Evolutionary conservation across 2,797 vertebrate species (phyloP).

Genomic region (Poecile montanus): DNA sequence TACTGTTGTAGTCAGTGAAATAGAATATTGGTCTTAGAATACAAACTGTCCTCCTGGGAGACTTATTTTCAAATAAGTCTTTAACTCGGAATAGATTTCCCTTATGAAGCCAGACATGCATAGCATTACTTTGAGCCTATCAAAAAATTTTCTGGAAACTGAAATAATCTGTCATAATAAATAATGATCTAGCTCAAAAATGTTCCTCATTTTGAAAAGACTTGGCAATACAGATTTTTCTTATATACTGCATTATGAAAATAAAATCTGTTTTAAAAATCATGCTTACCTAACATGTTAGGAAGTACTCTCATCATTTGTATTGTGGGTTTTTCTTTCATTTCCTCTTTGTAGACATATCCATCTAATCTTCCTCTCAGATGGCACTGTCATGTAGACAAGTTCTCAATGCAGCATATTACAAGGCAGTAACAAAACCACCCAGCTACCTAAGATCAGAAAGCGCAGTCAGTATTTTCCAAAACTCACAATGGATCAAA

Average conservation of each 20-base stretch:
- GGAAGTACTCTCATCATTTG: not conserved
- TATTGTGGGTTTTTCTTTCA: not conserved
- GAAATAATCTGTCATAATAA: slow-evolving; percentile 1
- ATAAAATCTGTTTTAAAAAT: not conserved
- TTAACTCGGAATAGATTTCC: not conserved
- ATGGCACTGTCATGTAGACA: not conserved
- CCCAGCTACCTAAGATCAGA: not conserved
- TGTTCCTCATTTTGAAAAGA: not conserved
- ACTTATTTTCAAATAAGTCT: slow-evolving; percentile 5
- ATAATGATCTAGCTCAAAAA: not conserved
- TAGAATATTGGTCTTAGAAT: slow-evolving; percentile 18
- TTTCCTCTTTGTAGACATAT: not conserved
- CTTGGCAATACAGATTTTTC: not conserved
- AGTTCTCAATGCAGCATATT: not conserved
- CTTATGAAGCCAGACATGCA: not conserved
- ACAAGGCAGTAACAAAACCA: not conserved
- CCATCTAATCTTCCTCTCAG: not conserved
- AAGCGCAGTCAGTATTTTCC: not conserved
- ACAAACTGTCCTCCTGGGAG: not conserved
- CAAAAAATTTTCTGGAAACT: not conserved
- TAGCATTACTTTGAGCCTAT: not conserved
- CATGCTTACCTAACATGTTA: not conserved
- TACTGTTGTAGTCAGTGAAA: slow-evolving; percentile 7
- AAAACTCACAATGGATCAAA: not conserved
- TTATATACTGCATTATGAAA: not conserved